A percentile compares a stretch with the other conserved stretches of the same genome.
Evolutionary conservation across 2,113 vertebrate genomes (phyloP).

Genomic region (Sinosuthora webbiana): DNA sequence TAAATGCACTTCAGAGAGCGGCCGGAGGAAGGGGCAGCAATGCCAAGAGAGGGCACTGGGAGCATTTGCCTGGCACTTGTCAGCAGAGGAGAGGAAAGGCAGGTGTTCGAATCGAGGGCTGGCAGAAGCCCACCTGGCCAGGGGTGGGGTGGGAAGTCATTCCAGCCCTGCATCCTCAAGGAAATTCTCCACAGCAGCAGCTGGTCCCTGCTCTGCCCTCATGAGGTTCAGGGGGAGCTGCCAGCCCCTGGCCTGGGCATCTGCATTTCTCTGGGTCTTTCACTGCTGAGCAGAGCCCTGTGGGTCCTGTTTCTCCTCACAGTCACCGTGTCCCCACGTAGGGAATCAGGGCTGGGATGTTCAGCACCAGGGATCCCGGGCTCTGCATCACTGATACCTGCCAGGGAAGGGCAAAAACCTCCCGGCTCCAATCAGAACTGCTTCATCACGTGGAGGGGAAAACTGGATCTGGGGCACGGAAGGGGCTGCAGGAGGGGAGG

Average conservation of each 20-base stretch:
- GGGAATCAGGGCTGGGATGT: neutral
- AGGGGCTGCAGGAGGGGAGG: neutral
- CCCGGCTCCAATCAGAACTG: neutral
- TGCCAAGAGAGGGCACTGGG: neutral
- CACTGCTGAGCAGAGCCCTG: neutral
- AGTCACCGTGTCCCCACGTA: fast-evolving
- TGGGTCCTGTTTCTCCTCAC: neutral
- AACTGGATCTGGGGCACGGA: neutral
- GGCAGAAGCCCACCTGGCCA: neutral
- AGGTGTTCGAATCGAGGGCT: fast-evolving
- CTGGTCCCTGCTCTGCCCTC: neutral
- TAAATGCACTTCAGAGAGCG: neutral
- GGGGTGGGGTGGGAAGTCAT: neutral
- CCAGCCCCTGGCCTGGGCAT: neutral
- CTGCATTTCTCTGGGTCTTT: neutral
- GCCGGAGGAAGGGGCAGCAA: neutral
- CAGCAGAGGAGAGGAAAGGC: neutral
- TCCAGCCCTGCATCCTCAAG: neutral
- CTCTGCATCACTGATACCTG: neutral
- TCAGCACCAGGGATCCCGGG: fast-evolving
- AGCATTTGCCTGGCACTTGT: neutral
- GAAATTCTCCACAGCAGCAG: neutral
- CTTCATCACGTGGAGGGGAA: neutral
- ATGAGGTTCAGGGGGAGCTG: neutral
- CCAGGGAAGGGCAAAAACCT: neutral